Evolutionary conservation across 2,797 vertebrate species (phyloP), one percentile per base, ranked within the genome.

Genomic region (Denticeps clupeoides): DNA sequence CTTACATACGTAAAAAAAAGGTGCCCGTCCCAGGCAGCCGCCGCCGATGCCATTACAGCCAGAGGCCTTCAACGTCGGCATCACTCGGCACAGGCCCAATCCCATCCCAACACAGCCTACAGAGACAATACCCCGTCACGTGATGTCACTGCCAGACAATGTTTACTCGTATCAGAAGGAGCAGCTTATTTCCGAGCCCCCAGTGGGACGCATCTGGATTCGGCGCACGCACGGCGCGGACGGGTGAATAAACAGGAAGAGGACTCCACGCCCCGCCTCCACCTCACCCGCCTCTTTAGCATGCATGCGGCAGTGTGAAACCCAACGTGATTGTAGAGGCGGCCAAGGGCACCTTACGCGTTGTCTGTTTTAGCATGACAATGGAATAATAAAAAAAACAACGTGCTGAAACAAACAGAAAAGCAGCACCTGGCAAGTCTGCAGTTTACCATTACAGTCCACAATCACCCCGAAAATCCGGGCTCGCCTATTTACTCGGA

Each of bases 271-370:
- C 27, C 31, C 28, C 19, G 22, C 41, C 22, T 22, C n/a, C 23
- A 31, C 41, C 19, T 3, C 9, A 7, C 11, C 21, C 13, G 3
- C 7, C 58, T 47, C 18, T 56, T 74, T 59, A 68, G 56, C 53
- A 68, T 65, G 55, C 70, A 70, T 29, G 41, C 55, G 53, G 60
- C 68, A 64, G 56, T 42, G 43, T 26, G 33, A 55, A 51, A 47
- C 59, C 48, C 33, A 41, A 45, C 49, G 58, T 37, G 49, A 62
- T 49, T 55, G 62, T 28, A 35, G 47, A 56, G 59, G 59, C 60
- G 53, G 58, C 68, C 69, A 72, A 72, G 66, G 72, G 68, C 72
- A 73, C 69, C 70, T 70, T 76, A 67, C 56, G 56, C 55, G 57
- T 64, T 27, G 48, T 53, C 41, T 19, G 11, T 41, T 44, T 49